These are phyloP conservation scores for Colostygia pectinataria DNA, from an alignment of 2,888 invertebrate genomes.

Conservation along the genomic window DNA sequence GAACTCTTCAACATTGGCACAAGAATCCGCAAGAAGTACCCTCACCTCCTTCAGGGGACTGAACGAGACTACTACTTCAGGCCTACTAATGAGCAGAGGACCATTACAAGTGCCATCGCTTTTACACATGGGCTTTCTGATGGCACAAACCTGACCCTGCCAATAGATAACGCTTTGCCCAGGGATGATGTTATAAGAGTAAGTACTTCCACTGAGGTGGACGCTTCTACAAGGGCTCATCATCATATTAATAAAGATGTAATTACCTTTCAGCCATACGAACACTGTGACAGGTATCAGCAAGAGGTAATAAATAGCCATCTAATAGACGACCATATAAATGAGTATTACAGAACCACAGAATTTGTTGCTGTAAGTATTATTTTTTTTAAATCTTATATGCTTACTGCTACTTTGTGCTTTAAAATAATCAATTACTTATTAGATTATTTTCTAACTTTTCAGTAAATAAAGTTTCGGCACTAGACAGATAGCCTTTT, in stretches of 20 bases:
- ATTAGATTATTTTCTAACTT: too few relatives aligned
- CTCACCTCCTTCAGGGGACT: constrained; percentile 69
- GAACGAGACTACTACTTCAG: constrained; percentile 82
- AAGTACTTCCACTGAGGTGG: constrained; percentile 37
- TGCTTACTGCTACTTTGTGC: too few relatives aligned
- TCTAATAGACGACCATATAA: constrained; percentile 44
- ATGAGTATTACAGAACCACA: constrained; percentile 45
- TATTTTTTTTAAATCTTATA: too few relatives aligned
- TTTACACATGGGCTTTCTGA: constrained; percentile 82
- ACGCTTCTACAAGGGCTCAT: too few relatives aligned
- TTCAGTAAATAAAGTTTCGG: too few relatives aligned
- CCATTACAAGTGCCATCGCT: constrained; percentile 83
- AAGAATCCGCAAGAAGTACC: constrained; percentile 57
- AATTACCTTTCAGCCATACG: constrained; percentile 5
- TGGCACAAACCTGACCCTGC: constrained; percentile 46
- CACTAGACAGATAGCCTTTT: too few relatives aligned
- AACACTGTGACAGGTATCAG: constrained; percentile 72
- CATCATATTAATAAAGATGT: too few relatives aligned
- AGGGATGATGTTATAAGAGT: constrained; percentile 65
- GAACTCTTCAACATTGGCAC: constrained; percentile 85
- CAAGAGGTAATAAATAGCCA: constrained; percentile 57
- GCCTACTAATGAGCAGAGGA: constrained; percentile 83
- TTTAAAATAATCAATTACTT: too few relatives aligned
- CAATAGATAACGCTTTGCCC: constrained; percentile 46
- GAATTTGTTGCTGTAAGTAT: constrained; percentile 55